Conservation (phyloP, 2,113 vertebrate species). For the Lamprotornis superbus region DNA sequence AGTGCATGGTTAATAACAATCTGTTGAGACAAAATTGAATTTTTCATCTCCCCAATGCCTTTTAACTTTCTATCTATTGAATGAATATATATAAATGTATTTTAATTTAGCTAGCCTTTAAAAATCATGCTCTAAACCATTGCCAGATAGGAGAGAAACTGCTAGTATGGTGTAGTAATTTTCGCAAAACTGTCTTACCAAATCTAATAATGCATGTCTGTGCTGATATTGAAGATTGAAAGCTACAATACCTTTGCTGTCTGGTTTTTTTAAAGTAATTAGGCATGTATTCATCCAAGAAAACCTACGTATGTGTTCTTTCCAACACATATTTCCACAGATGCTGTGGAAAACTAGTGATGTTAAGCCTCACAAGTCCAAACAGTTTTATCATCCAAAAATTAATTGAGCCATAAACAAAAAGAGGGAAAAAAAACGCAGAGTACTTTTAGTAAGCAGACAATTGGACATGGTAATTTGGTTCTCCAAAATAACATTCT, state of each 20-base stretch:
- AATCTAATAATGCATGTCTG: background rate
- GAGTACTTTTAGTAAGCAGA: background rate
- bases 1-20: background rate
- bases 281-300: background rate
- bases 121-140: background rate
- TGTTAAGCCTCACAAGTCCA: background rate
- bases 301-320: background rate
- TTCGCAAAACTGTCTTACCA: constrained; percentile 7
- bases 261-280: constrained; percentile 34
- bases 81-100: background rate
- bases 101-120: constrained; percentile 26
- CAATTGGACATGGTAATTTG: background rate
- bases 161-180: background rate
- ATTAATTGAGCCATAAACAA: background rate
- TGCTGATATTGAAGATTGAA: constrained; percentile 10
- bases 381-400: background rate
- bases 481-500: background rate
- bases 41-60: background rate
- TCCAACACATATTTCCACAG: background rate
- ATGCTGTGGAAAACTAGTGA: background rate
- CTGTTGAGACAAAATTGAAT: background rate
- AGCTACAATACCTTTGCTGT: background rate
- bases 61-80: background rate
- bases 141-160: background rate
- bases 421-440: background rate